Percentiles rank a stretch among this genome's conserved stretches.
Conservation (phyloP, 2,113 vertebrate genomes). For the Carassius gibelio region DNA sequence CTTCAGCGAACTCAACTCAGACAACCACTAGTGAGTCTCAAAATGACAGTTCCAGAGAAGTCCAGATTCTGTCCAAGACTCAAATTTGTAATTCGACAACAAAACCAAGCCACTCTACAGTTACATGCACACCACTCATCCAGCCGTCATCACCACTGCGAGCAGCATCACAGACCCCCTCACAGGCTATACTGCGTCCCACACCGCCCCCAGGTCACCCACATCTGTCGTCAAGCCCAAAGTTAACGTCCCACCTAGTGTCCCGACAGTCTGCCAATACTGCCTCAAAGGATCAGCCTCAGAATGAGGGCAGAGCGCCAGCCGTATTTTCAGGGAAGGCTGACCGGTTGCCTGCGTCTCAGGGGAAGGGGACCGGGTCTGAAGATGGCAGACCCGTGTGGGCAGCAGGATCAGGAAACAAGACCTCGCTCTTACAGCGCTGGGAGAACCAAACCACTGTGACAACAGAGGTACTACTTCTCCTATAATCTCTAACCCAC, state of each 20-base stretch:
- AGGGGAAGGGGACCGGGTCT: conserved; percentile 3
- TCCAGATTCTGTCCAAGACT: conserved; percentile 1
- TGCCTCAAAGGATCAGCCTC: conserved; percentile 36
- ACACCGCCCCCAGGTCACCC: not conserved
- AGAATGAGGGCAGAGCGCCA: conserved; percentile 7
- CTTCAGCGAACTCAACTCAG: conserved; percentile 40
- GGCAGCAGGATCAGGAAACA: conserved; percentile 56
- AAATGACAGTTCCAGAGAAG: conserved; percentile 27
- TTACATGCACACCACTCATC: conserved; percentile 26
- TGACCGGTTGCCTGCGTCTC: conserved; percentile 31
- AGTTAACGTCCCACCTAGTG: conserved; percentile 37
- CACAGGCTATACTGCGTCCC: conserved; percentile 42
- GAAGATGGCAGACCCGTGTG: conserved; percentile 39
- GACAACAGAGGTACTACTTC: conserved; percentile 61
- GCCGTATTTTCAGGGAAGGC: conserved; percentile 42
- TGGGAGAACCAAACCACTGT: conserved; percentile 53
- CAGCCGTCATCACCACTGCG: conserved; percentile 43
- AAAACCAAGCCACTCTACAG: conserved; percentile 31
- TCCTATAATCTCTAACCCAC: not conserved
- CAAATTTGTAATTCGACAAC: conserved; percentile 5
- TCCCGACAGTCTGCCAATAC: conserved; percentile 48
- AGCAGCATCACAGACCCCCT: conserved; percentile 35
- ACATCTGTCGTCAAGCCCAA: conserved; percentile 55
- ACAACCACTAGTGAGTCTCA: not conserved
- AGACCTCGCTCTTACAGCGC: conserved; percentile 64